Base-by-base conservation (phyloP, 2,888 invertebrate species). In the Lycocerus yunnanus region DNA sequence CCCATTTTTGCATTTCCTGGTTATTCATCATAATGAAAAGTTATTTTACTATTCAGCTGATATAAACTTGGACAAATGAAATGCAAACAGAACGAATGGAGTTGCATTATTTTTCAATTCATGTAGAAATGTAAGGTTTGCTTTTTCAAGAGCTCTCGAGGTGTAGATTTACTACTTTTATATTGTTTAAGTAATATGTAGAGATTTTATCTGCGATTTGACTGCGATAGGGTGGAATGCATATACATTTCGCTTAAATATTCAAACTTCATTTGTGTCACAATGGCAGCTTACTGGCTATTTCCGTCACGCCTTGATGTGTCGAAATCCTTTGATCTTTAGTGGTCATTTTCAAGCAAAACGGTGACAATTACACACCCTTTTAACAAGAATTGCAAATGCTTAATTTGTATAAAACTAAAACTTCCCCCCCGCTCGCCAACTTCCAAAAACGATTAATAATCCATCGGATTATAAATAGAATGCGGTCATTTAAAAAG, bases 321-420 rank as follows among this genome's bases (percentile, higher is more conserved):
- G 72, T 69, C 77, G 69, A 72, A 70, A 71, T 63, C 75, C 75
- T 77, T 77, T 77, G 77, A 77, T 75, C 75, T 77, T 77, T 24
- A 75, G 71, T 73, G 77, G 77, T 75, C 77, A 77, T 75, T 77
- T 77, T 68, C 75, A 77, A 77, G 72, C 75, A 73, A 71, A 77
- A 73, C 75, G 68, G 73, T 73, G 69, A 27, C 71, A 72, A 68
- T 76, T 73, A 73, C 67, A 68, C 76, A 74, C 76, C 76, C 76
- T 74, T 74, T 76, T 69, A 76, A 67, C 71, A 72, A 71, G 74
- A 74, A 76, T 76, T 74, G 74, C 74, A 74, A 76, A 76, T 76
- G 69, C 66, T 70, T 58, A 63, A 61, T 68, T 58, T 68, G 43
- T 43, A 43, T 43, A 43, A 43, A 43, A 43, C 43, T 43, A 43